These are phyloP conservation scores for Tenebrio molitor DNA, from an alignment of 1,140 invertebrate species.

Conservation along the genomic window DNA sequence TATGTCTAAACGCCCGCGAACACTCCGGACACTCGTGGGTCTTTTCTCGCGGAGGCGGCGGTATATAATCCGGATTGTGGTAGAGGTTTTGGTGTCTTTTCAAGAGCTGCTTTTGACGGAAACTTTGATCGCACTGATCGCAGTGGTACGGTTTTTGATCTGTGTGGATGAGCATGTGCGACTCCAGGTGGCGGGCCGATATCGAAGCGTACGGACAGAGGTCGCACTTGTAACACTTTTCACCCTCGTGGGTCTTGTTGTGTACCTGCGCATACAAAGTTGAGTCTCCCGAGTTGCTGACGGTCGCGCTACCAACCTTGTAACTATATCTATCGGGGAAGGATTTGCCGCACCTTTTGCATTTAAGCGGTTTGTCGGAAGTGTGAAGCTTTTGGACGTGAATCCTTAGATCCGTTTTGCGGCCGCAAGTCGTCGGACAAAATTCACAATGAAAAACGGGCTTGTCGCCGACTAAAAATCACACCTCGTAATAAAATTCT, in stretches of 20 bases:
- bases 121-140: constrained; percentile 84
- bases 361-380: constrained; percentile 91
- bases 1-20: constrained; percentile 87
- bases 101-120: constrained; percentile 92
- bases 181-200: constrained; percentile 93
- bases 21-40: constrained; percentile 93
- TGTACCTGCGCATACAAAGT: constrained; percentile 72
- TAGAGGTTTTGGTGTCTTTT: constrained; percentile 94
- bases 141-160: constrained; percentile 93
- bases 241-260: constrained; percentile 92
- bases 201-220: constrained; percentile 95
- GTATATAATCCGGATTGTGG: constrained; percentile 92
- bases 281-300: too few relatives aligned
- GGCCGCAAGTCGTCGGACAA: constrained; percentile 96
- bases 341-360: constrained; percentile 92
- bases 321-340: constrained; percentile 91
- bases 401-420: constrained; percentile 96
- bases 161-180: constrained; percentile 96
- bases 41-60: constrained; percentile 91
- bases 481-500: not conserved
- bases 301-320: too few relatives aligned
- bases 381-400: constrained; percentile 98
- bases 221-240: constrained; percentile 97
- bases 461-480: constrained; percentile 84
- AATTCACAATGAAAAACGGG: constrained; percentile 95